phyloP scores from a whole-genome alignment of 2,888 invertebrate genomes.

The Apeira syringaria region DNA sequence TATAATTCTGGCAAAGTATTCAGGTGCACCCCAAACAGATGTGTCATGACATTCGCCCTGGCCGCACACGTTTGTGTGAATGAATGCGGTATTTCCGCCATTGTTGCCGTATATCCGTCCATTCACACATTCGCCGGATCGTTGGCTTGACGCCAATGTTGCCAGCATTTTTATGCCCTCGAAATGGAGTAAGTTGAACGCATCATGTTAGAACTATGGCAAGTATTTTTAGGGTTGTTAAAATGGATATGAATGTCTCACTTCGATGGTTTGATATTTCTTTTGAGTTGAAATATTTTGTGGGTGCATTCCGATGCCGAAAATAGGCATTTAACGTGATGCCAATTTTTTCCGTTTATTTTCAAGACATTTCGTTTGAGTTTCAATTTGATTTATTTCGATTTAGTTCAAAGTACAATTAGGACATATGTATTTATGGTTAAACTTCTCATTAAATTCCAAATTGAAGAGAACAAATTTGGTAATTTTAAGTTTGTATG shows the following conservation, averaged over 20 bases:
- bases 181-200: constrained; percentile 7
- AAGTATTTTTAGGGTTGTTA: constrained; percentile 8
- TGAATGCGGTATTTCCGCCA: constrained; percentile 21
- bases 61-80: constrained; percentile 7
- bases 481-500: too few relatives aligned
- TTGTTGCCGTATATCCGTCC: constrained; percentile 29
- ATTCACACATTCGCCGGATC: constrained; percentile 31
- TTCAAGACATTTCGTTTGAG: too few relatives aligned
- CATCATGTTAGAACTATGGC: constrained; percentile 13
- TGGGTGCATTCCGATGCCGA: constrained; percentile 1
- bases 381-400: too few relatives aligned
- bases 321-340: background rate
- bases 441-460: too few relatives aligned
- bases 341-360: too few relatives aligned
- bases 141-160: constrained; percentile 36
- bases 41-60: constrained; percentile 2
- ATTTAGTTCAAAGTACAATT: too few relatives aligned
- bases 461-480: too few relatives aligned
- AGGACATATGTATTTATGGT: too few relatives aligned
- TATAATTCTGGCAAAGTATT: constrained; percentile 9
- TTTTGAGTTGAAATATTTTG: constrained; percentile 10
- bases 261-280: constrained; percentile 14
- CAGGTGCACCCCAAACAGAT: constrained; percentile 6
- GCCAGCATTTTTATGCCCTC: constrained; percentile 25
- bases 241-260: constrained; percentile 13